phyloP scores from a whole-genome alignment of 2,113 vertebrate genomes.

The Columba janthina region DNA sequence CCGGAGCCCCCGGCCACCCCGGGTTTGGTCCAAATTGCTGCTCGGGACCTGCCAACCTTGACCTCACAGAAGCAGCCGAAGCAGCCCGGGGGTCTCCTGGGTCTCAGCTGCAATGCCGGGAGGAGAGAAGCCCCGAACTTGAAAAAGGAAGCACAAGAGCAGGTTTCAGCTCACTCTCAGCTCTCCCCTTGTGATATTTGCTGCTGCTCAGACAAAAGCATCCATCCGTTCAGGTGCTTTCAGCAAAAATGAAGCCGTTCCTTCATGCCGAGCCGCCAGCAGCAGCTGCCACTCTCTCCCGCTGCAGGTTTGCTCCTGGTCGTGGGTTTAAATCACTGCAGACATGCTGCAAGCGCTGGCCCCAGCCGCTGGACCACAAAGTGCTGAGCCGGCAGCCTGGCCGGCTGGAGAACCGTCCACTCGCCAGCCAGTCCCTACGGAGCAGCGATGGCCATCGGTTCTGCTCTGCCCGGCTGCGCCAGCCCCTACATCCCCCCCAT shows the following conservation, averaged over 20 bases:
- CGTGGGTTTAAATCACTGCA: constrained; percentile 46
- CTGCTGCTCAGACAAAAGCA: neutral
- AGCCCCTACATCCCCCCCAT: neutral
- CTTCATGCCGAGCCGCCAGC: neutral
- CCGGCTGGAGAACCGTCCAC: neutral
- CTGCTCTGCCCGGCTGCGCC: neutral
- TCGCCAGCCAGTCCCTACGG: neutral
- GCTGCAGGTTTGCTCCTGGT: constrained; percentile 15
- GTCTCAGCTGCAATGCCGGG: neutral
- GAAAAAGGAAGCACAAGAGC: neutral
- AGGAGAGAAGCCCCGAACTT: constrained; percentile 13
- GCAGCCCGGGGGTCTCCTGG: neutral
- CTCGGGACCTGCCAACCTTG: neutral
- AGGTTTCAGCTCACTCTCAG: neutral
- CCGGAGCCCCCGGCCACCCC: constrained; percentile 42
- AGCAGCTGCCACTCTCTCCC: neutral
- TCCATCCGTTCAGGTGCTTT: constrained; percentile 17
- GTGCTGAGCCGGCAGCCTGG: constrained; percentile 31
- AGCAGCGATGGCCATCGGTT: neutral
- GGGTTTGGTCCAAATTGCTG: too few relatives aligned
- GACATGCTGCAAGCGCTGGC: constrained; percentile 59
- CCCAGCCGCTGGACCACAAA: constrained; percentile 41
- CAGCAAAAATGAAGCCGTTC: neutral
- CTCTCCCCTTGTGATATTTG: neutral
- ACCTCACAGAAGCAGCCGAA: neutral